These are phyloP conservation scores for Ophion obscuratus DNA, from an alignment of 2,888 invertebrate genomes.

Conservation along the genomic window DNA sequence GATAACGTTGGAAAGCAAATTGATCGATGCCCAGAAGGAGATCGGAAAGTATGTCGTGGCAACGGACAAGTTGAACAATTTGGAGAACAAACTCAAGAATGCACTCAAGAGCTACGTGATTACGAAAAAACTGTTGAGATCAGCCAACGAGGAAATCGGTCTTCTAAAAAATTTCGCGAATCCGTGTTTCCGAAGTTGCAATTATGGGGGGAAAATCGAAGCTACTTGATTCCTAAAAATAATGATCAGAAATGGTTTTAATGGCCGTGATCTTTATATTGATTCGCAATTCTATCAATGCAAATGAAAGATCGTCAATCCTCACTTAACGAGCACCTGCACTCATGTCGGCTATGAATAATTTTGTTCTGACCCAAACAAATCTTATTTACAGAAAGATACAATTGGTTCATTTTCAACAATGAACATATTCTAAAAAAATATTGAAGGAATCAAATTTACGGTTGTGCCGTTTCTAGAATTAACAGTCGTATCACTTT, in stretches of 20 bases:
- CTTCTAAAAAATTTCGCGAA: conserved; percentile 28
- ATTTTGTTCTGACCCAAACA: not conserved
- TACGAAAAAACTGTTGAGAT: conserved; percentile 52
- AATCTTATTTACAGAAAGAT: no score
- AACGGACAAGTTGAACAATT: conserved; percentile 35
- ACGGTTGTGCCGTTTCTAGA: not conserved
- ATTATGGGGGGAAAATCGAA: conserved; percentile 28
- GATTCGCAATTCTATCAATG: not conserved
- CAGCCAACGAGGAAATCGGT: conserved; percentile 56
- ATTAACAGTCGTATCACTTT: not conserved
- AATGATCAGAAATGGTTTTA: not conserved
- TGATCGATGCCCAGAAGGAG: conserved; percentile 59
- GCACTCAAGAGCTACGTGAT: conserved; percentile 41
- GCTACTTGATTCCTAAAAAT: conserved; percentile 30
- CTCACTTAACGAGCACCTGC: no score
- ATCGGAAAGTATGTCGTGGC: conserved; percentile 63
- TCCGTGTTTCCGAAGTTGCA: not conserved
- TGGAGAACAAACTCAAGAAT: conserved; percentile 46
- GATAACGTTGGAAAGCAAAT: conserved; percentile 52
- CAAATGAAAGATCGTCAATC: no score
- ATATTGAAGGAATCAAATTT: not conserved
- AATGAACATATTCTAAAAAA: not conserved
- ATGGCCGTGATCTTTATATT: not conserved
- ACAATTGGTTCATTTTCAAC: not conserved
- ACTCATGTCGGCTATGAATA: not conserved